A percentile compares a stretch with the other conserved stretches of the same genome.
Conservation (phyloP, 1,140 invertebrate genomes). For the Monochamus saltuarius region DNA sequence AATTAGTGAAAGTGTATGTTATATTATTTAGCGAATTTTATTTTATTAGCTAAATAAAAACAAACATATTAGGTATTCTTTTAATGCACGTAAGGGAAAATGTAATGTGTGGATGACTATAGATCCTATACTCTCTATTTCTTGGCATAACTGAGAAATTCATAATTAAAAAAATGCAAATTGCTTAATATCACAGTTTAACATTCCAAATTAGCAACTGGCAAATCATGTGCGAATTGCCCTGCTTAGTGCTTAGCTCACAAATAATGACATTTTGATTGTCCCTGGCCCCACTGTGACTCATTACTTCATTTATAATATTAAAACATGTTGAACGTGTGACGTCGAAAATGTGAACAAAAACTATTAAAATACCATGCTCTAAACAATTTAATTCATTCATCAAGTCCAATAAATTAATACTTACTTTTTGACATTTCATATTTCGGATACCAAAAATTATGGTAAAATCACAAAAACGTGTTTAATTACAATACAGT, state of each 20-base stretch:
- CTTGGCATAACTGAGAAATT: too few species aligned
- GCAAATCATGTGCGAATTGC: conserved; percentile 4
- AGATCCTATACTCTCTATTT: too few species aligned
- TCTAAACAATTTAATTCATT: not conserved
- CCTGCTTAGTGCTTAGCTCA: conserved; percentile 7
- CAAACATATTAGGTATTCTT: too few species aligned
- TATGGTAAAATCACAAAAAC: conserved; percentile 7
- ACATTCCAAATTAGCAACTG: not conserved
- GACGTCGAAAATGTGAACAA: not conserved
- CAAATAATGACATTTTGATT: conserved; percentile 1
- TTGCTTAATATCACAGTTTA: too few species aligned
- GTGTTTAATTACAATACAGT: too few species aligned
- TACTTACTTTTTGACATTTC: conserved; percentile 37
- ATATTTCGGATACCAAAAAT: conserved; percentile 27
- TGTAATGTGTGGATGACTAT: too few species aligned
- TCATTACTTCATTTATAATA: not conserved
- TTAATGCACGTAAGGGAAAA: too few species aligned
- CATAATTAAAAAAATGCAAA: too few species aligned
- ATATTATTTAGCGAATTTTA: too few species aligned
- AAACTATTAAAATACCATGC: not conserved
- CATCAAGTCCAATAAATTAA: conserved; percentile 4
- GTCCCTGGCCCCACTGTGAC: conserved; percentile 8
- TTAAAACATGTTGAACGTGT: conserved; percentile 4
- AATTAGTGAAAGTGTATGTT: too few species aligned
- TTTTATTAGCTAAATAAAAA: too few species aligned